Conservation (phyloP, 2,888 invertebrate genomes). For the Lymantria monacha region DNA sequence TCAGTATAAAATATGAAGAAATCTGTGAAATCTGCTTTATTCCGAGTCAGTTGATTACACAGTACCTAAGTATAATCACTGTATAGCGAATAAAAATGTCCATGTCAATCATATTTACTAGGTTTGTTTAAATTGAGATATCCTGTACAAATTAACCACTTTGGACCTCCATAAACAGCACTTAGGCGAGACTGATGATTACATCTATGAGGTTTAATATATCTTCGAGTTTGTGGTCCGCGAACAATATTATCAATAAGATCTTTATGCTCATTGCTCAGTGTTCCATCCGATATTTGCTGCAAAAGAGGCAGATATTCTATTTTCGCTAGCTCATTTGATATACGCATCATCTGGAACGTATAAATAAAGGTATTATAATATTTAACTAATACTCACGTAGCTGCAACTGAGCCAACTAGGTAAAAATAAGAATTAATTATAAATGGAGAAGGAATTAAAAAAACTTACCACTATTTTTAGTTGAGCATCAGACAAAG, state of each 20-base stretch:
- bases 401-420: no score
- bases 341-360: slow-evolving; percentile 66
- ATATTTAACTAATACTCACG: not conserved
- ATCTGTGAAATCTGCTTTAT: no score
- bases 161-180: slow-evolving; percentile 63
- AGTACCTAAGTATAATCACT: no score
- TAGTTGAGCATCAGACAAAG: slow-evolving; percentile 56
- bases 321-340: slow-evolving; percentile 63
- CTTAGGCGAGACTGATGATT: slow-evolving; percentile 68
- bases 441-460: not conserved
- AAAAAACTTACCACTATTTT: slow-evolving; percentile 58
- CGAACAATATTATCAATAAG: slow-evolving; percentile 58
- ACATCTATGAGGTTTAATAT: slow-evolving; percentile 73
- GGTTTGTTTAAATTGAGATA: slow-evolving; percentile 70
- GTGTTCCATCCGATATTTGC: slow-evolving; percentile 59
- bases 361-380: not conserved
- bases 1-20: no score
- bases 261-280: slow-evolving; percentile 47
- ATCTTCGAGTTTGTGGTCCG: slow-evolving; percentile 65
- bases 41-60: no score
- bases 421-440: no score
- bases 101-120: slow-evolving; percentile 63
- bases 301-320: slow-evolving; percentile 64
- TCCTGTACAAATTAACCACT: slow-evolving; percentile 73
- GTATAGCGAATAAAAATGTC: not conserved